Evolutionary conservation across 2,888 invertebrate species (phyloP).

Genomic region (Dioctria rufipes): DNA sequence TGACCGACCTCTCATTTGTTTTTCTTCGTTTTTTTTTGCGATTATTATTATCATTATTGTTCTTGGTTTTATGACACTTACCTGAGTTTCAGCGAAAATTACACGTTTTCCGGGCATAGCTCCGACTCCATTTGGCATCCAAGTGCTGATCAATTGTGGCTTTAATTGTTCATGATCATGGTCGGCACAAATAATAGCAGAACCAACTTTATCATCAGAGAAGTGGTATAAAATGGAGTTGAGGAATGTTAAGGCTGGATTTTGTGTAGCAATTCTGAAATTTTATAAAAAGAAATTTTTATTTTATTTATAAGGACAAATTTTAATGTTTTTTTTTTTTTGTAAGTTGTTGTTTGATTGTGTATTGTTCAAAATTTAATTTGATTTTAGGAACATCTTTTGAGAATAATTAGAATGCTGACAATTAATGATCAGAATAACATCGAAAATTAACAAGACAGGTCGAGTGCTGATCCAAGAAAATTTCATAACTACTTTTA

Average conservation of each 20-base stretch:
- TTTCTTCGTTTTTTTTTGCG: not conserved
- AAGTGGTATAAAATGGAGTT: slow-evolving; percentile 71
- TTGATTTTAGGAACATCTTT: too few relatives aligned
- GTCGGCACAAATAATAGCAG: slow-evolving; percentile 81
- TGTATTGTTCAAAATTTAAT: too few relatives aligned
- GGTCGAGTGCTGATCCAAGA: too few relatives aligned
- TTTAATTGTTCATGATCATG: slow-evolving; percentile 89
- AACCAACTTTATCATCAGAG: slow-evolving; percentile 71
- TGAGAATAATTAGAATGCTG: too few relatives aligned
- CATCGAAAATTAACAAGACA: too few relatives aligned
- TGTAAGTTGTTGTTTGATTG: too few relatives aligned
- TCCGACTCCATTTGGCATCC: slow-evolving; percentile 91
- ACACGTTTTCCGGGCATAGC: slow-evolving; percentile 86
- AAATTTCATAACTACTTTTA: too few relatives aligned
- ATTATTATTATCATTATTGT: not conserved
- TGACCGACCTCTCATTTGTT: slow-evolving; percentile 28
- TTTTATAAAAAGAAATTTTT: slow-evolving; percentile 40
- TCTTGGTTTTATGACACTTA: slow-evolving; percentile 66
- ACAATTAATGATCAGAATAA: too few relatives aligned
- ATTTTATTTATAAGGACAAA: too few relatives aligned
- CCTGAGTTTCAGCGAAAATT: slow-evolving; percentile 93
- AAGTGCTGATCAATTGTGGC: slow-evolving; percentile 90
- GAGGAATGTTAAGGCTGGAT: slow-evolving; percentile 71
- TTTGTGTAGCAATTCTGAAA: slow-evolving; percentile 68
- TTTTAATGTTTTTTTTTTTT: too few relatives aligned